Conservation (phyloP, 2,888 invertebrate genomes). For the Rhorus exstirpatorius region DNA sequence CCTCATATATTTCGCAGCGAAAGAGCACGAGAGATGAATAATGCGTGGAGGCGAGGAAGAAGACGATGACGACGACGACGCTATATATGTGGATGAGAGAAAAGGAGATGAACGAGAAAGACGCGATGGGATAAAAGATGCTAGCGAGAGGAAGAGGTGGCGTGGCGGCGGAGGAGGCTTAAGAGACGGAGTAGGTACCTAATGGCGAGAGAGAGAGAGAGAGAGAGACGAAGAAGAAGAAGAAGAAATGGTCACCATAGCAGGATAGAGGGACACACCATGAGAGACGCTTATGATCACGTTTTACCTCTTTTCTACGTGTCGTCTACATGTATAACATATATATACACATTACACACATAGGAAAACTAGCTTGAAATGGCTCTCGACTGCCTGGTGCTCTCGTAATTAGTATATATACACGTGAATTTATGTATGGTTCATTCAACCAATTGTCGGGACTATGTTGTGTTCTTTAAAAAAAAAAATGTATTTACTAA, state of each 20-base stretch:
- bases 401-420: no score
- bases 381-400: conserved; percentile 50
- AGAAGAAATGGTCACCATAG: conserved; percentile 46
- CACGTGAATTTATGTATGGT: no score
- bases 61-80: conserved; percentile 68
- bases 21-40: conserved; percentile 80
- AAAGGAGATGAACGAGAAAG: conserved; percentile 56
- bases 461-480: no score
- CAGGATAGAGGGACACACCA: conserved; percentile 8
- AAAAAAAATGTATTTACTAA: no score
- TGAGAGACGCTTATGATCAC: conserved; percentile 13
- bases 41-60: conserved; percentile 81
- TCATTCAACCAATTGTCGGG: no score
- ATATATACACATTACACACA: no score
- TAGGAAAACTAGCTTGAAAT: conserved; percentile 3
- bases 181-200: conserved; percentile 38
- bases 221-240: no score
- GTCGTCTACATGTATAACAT: no score
- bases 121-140: conserved; percentile 33
- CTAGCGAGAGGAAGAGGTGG: conserved; percentile 39
- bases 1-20: conserved; percentile 32
- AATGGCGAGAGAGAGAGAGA: background rate
- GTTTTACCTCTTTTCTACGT: background rate
- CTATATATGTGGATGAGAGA: conserved; percentile 47
- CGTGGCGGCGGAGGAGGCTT: conserved; percentile 67